Conservation (phyloP, 1,140 invertebrate genomes). For the Intoshia linei region DNA sequence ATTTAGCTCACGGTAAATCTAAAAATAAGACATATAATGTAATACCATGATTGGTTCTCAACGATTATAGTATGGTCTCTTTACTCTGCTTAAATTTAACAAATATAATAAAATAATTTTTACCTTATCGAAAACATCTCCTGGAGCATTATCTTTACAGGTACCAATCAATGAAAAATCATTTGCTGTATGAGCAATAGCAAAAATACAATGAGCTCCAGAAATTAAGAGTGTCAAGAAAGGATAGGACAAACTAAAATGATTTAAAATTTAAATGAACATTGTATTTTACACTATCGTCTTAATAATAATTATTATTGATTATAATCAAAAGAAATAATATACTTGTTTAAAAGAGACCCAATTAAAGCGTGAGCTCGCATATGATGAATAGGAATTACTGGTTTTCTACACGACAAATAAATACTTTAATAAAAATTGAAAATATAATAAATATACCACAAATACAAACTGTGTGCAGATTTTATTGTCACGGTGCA, state of each 20-base stretch:
- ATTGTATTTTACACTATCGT: background rate
- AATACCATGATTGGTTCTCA: too few relatives aligned
- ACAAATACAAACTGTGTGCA: background rate
- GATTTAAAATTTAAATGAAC: background rate
- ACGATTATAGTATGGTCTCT: background rate
- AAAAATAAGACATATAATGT: too few relatives aligned
- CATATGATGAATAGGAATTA: conserved; percentile 91
- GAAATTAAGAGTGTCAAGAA: conserved; percentile 57
- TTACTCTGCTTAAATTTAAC: background rate
- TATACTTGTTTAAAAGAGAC: conserved; percentile 32
- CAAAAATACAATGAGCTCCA: conserved; percentile 47
- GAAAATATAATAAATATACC: conserved; percentile 1
- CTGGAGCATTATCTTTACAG: conserved; percentile 47
- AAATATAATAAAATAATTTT: conserved; percentile 1
- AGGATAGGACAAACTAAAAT: conserved; percentile 39
- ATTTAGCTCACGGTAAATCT: too few relatives aligned
- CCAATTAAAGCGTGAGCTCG: conserved; percentile 72
- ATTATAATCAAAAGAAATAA: background rate
- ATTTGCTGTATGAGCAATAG: conserved; percentile 37
- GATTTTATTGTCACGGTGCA: too few relatives aligned
- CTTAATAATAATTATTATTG: conserved; percentile 1
- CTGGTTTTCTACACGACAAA: conserved; percentile 46
- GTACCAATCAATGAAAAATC: conserved; percentile 44
- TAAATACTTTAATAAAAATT: conserved; percentile 9
- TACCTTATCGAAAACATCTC: conserved; percentile 60